Conservation (phyloP, 2,888 invertebrate species). For the Philhelius pedissequus region DNA sequence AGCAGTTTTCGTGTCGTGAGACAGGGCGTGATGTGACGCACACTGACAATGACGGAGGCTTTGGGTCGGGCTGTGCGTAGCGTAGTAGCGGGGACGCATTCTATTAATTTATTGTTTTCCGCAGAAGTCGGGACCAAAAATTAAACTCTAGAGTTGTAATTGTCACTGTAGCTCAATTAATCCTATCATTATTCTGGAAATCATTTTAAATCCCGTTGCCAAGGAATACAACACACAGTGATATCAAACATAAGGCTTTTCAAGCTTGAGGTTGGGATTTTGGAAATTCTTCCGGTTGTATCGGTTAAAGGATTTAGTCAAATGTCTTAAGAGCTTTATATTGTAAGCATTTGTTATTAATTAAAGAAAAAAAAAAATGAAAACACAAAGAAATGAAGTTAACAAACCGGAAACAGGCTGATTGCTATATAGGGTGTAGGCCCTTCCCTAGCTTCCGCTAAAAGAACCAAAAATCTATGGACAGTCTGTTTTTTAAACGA, state of each 20-base stretch:
- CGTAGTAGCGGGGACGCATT: not conserved
- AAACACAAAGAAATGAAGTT: slow-evolving; percentile 25
- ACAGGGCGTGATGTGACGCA: too few species aligned
- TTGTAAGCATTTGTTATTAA: slow-evolving; percentile 34
- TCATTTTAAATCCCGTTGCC: slow-evolving; percentile 6
- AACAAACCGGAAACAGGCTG: slow-evolving; percentile 38
- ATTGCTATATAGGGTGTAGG: not conserved
- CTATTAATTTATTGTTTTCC: slow-evolving; percentile 1
- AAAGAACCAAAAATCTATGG: not conserved
- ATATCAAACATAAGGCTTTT: slow-evolving; percentile 1
- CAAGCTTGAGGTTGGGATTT: not conserved
- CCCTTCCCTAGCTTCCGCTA: not conserved
- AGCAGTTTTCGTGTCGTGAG: too few species aligned
- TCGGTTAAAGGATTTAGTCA: slow-evolving; percentile 37
- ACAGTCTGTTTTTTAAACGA: not conserved
- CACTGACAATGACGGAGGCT: too few species aligned
- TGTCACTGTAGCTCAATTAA: slow-evolving; percentile 47
- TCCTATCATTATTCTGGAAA: slow-evolving; percentile 36
- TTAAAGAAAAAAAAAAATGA: slow-evolving; percentile 27
- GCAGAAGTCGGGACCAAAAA: not conserved
- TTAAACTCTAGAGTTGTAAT: slow-evolving; percentile 2
- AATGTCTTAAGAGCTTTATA: slow-evolving; percentile 8
- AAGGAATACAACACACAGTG: not conserved
- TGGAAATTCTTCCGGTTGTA: not conserved
- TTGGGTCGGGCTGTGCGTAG: too few species aligned